A percentile compares a stretch with the other conserved stretches of the same genome.
Evolutionary conservation across 2,888 invertebrate genomes (phyloP).

Genomic region (Dorcus hopei): DNA sequence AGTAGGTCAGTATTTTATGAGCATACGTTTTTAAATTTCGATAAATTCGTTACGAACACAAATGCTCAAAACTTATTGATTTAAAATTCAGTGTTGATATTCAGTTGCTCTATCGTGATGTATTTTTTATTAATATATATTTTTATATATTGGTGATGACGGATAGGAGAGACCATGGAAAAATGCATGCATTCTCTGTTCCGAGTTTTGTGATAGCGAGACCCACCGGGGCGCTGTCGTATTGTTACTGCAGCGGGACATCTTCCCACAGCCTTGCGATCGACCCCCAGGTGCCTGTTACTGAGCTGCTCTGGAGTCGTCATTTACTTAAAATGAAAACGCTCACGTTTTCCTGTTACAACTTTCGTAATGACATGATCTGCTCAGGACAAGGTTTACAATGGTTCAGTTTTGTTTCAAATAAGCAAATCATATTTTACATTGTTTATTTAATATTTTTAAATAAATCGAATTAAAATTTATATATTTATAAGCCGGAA

Average conservation of each 20-base stretch:
- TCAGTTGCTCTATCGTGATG: background rate
- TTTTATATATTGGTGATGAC: too few relatives aligned
- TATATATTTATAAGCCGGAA: too few relatives aligned
- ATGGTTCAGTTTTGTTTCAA: too few relatives aligned
- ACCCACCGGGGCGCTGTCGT: constrained; percentile 33
- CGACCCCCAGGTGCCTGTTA: constrained; percentile 26
- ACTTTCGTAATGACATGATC: background rate
- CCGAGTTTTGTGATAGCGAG: constrained; percentile 4
- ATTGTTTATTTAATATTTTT: too few relatives aligned
- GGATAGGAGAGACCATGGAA: background rate
- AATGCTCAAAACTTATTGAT: background rate
- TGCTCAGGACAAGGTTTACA: too few relatives aligned
- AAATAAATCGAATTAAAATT: too few relatives aligned
- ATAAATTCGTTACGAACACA: background rate
- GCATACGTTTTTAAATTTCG: background rate
- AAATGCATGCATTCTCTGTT: background rate
- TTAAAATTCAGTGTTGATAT: background rate
- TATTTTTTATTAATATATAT: too few relatives aligned
- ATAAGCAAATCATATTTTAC: too few relatives aligned
- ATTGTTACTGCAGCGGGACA: constrained; percentile 29
- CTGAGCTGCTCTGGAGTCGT: constrained; percentile 2
- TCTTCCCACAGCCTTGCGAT: constrained; percentile 30
- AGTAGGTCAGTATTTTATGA: background rate
- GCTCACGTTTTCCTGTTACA: background rate
- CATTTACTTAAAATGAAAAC: constrained; percentile 1